Evolutionary conservation across 1,140 invertebrate genomes (phyloP).

Genomic region (Nomia melanderi): DNA sequence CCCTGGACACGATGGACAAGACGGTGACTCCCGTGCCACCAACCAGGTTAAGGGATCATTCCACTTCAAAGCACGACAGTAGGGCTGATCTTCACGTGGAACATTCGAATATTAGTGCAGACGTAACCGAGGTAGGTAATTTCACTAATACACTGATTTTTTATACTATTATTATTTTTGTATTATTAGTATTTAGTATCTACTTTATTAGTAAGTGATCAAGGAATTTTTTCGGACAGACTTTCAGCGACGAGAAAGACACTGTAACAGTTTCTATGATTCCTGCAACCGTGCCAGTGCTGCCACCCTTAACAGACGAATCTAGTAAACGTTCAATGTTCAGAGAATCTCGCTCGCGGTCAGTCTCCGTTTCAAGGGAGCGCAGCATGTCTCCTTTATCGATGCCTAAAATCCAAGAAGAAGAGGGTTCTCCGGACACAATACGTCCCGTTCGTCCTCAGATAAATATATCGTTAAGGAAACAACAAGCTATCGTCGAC

Average conservation of each 20-base stretch:
- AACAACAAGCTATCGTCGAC: conserved; percentile 27
- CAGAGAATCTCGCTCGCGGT: conserved; percentile 33
- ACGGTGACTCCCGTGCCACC: conserved; percentile 56
- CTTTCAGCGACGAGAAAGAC: neutral
- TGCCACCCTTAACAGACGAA: conserved; percentile 30
- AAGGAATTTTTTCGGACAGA: conserved; percentile 16
- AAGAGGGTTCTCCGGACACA: neutral
- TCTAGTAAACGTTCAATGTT: neutral
- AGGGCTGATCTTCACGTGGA: conserved; percentile 26
- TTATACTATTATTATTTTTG: too few relatives aligned
- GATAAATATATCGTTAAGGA: conserved; percentile 25
- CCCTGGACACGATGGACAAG: conserved; percentile 64
- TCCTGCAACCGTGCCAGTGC: neutral
- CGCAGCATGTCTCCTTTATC: conserved; percentile 60
- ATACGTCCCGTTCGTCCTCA: neutral
- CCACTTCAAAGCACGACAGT: conserved; percentile 36
- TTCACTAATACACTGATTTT: neutral
- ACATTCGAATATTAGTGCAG: neutral
- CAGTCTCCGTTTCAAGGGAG: conserved; percentile 26
- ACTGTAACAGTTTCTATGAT: conserved; percentile 2
- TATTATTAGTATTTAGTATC: too few relatives aligned
- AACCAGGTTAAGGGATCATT: conserved; percentile 58
- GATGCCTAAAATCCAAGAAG: conserved; percentile 49
- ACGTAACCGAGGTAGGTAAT: conserved; percentile 17
- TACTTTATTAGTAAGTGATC: neutral